A percentile compares a stretch with the other conserved stretches of the same genome.
Conservation (phyloP, 2,888 invertebrate genomes). For the Taenaris catops region DNA sequence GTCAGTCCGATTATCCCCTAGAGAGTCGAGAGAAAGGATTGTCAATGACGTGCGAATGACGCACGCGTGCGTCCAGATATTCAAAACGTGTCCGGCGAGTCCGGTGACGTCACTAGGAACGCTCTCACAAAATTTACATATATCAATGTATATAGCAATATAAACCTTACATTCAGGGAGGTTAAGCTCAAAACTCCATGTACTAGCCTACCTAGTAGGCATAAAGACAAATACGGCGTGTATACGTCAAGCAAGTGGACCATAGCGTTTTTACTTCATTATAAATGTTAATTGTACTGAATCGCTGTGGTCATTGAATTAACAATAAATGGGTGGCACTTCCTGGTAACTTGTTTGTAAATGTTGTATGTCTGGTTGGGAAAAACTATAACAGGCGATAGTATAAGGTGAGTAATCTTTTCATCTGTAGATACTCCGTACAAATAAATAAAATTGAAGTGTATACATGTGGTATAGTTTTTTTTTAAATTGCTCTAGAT, state of each 20-base stretch:
- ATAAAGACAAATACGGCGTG: constrained; percentile 18
- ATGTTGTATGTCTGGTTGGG: too few species aligned
- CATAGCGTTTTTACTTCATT: constrained; percentile 26
- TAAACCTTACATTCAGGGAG: too few species aligned
- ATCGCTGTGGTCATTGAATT: constrained; percentile 13
- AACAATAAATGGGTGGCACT: constrained; percentile 11
- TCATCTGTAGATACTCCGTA: too few species aligned
- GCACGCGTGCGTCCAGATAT: constrained; percentile 42
- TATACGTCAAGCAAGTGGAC: constrained; percentile 29
- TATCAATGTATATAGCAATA: too few species aligned
- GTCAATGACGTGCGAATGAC: constrained; percentile 52
- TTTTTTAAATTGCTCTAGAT: too few species aligned
- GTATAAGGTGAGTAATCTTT: too few species aligned
- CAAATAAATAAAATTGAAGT: too few species aligned
- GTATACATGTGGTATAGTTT: too few species aligned
- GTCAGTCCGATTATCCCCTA: too few species aligned
- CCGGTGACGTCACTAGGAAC: constrained; percentile 46
- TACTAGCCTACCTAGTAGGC: not conserved
- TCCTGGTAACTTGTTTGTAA: constrained; percentile 5
- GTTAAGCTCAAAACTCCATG: not conserved
- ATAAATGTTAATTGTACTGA: constrained; percentile 26
- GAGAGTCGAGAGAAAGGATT: constrained; percentile 41
- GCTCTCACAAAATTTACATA: constrained; percentile 16
- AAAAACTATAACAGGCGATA: too few species aligned
- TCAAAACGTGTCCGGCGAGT: constrained; percentile 40